phyloP scores from a whole-genome alignment of 1,140 invertebrate genomes.

The Drosophila kikkawai region DNA sequence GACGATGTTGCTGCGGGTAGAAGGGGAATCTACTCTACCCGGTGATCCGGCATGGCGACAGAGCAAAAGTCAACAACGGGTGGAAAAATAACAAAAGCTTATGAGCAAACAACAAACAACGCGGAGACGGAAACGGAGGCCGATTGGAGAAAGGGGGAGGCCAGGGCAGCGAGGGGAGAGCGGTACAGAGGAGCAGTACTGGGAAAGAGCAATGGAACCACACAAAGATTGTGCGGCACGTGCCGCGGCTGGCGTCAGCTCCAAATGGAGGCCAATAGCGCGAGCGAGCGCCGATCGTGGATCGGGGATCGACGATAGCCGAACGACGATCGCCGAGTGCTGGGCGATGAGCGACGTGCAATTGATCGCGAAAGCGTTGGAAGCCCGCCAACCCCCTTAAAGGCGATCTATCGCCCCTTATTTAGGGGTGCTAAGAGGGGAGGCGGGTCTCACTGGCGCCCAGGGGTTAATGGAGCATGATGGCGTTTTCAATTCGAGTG shows the following conservation, averaged over 20 bases:
- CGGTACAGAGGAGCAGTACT: conserved; percentile 2
- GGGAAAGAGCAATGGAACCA: conserved; percentile 53
- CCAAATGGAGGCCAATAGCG: conserved; percentile 66
- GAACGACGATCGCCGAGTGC: conserved; percentile 23
- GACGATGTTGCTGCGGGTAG: background rate
- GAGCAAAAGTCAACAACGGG: conserved; percentile 63
- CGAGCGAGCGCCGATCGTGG: conserved; percentile 24
- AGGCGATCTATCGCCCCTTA: conserved; percentile 15
- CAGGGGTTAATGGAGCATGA: conserved; percentile 74
- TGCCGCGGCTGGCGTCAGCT: conserved; percentile 64
- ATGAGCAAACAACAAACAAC: conserved; percentile 66
- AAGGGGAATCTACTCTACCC: background rate
- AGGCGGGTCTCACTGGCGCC: conserved; percentile 5
- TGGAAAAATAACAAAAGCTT: conserved; percentile 65
- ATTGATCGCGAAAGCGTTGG: conserved; percentile 68
- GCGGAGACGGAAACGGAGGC: conserved; percentile 33
- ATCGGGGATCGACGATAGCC: conserved; percentile 3
- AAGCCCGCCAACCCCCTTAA: background rate
- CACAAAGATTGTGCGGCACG: conserved; percentile 71
- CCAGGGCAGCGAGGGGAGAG: background rate
- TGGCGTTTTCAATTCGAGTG: conserved; percentile 69
- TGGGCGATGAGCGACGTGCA: conserved; percentile 63
- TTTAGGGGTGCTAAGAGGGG: background rate
- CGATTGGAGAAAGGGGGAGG: background rate
- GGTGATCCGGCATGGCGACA: conserved; percentile 38